A percentile compares a stretch with the other conserved stretches of the same genome.
Conservation (phyloP, 2,797 vertebrate genomes). For the Harpagifer antarcticus region DNA sequence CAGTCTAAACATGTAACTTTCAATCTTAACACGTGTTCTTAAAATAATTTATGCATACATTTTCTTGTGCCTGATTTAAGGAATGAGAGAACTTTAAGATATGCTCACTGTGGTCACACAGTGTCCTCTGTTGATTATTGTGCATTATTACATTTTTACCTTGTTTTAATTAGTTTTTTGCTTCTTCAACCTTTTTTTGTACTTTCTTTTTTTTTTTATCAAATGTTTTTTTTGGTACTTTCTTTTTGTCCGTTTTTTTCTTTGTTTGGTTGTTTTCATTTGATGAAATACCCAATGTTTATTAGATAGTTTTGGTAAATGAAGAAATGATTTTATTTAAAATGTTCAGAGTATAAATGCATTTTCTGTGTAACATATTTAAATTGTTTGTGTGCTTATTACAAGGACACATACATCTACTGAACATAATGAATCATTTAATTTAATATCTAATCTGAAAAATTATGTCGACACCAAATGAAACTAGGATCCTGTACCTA, state of each 20-base stretch:
- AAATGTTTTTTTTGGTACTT: not conserved
- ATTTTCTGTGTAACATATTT: not conserved
- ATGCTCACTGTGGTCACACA: not conserved
- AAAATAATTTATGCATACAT: conserved; percentile 60
- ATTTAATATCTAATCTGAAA: conserved; percentile 10
- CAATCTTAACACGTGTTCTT: conserved; percentile 23
- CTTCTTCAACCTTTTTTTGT: conserved; percentile 9
- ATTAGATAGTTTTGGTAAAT: conserved; percentile 1
- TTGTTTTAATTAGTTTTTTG: not conserved
- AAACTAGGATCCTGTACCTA: conserved; percentile 17
- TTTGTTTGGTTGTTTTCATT: not conserved
- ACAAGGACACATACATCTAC: conserved; percentile 8
- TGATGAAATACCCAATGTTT: conserved; percentile 13
- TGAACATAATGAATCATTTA: conserved; percentile 17
- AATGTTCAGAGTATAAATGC: not conserved
- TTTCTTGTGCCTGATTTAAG: conserved; percentile 57
- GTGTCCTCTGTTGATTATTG: conserved; percentile 16
- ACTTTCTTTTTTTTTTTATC: not conserved
- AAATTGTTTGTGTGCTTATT: conserved; percentile 4
- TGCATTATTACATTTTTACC: conserved; percentile 16
- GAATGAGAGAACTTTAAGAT: conserved; percentile 7
- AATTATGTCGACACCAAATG: not conserved
- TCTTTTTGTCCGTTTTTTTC: too few species aligned
- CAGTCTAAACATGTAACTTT: conserved; percentile 10
- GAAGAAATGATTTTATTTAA: conserved; percentile 9